Conservation (phyloP, 1,140 invertebrate genomes). For the Drosophila sucinea region DNA sequence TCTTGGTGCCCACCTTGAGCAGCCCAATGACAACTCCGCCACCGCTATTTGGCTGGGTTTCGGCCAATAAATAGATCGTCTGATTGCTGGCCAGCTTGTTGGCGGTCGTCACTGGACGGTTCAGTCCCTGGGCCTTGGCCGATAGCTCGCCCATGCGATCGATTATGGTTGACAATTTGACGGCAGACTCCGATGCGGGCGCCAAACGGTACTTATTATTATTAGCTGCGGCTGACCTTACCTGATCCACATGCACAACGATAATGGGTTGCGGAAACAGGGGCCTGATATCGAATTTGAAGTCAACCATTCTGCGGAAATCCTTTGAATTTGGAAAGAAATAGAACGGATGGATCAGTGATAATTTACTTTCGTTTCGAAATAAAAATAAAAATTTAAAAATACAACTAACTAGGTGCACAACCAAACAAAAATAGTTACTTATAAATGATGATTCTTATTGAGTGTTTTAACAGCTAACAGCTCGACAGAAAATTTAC, state of each 20-base stretch:
- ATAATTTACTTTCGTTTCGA: neutral
- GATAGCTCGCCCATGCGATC: slow-evolving; percentile 35
- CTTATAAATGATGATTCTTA: neutral
- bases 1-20: slow-evolving; percentile 92
- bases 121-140: slow-evolving; percentile 37
- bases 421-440: neutral
- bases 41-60: slow-evolving; percentile 76
- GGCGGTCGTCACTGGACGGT: slow-evolving; percentile 26
- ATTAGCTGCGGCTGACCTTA: neutral
- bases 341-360: neutral
- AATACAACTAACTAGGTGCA: neutral
- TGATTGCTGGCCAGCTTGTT: slow-evolving; percentile 9
- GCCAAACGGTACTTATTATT: neutral
- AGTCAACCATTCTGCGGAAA: slow-evolving; percentile 32
- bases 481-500: slow-evolving; percentile 5
- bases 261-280: slow-evolving; percentile 39
- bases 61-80: slow-evolving; percentile 37
- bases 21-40: slow-evolving; percentile 89
- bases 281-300: slow-evolving; percentile 37
- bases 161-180: slow-evolving; percentile 28
- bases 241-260: slow-evolving; percentile 12
- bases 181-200: too few species aligned
- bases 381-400: neutral
- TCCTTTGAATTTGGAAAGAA: neutral
- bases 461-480: neutral